Conservation (phyloP, 2,888 invertebrate species). For the Palloptera scutellata region DNA sequence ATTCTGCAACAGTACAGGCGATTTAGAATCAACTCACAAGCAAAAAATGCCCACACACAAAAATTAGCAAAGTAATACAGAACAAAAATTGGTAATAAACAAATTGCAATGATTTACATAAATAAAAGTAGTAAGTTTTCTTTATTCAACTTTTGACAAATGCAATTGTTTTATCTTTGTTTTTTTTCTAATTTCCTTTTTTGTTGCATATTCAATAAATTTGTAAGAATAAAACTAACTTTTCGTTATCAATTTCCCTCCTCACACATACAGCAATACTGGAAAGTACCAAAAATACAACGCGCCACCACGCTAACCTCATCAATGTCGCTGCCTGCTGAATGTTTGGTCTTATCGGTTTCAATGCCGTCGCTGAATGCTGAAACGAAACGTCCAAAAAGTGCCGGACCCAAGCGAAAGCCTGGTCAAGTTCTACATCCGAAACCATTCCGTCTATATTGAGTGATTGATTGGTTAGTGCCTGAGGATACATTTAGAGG, state of each 20-base stretch:
- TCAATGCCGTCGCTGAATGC: slow-evolving; percentile 64
- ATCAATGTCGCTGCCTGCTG: slow-evolving; percentile 64
- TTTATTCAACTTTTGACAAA: too few relatives aligned
- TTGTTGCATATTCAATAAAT: background rate
- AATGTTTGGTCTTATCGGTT: slow-evolving; percentile 64
- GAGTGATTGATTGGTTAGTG: slow-evolving; percentile 29
- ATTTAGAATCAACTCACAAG: too few relatives aligned
- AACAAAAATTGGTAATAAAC: too few relatives aligned
- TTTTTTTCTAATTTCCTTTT: too few relatives aligned
- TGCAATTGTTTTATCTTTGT: too few relatives aligned
- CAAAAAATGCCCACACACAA: too few relatives aligned
- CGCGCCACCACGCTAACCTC: slow-evolving; percentile 63
- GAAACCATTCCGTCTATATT: slow-evolving; percentile 63
- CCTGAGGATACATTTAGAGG: too few relatives aligned
- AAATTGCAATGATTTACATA: too few relatives aligned
- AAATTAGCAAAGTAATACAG: too few relatives aligned
- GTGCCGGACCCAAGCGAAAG: slow-evolving; percentile 60
- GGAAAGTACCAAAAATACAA: slow-evolving; percentile 62
- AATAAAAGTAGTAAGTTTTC: too few relatives aligned
- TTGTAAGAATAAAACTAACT: slow-evolving; percentile 5
- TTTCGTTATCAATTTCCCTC: too few relatives aligned
- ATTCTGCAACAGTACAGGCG: too few relatives aligned
- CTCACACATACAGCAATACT: slow-evolving; percentile 47
- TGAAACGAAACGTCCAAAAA: slow-evolving; percentile 59
- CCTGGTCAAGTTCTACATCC: slow-evolving; percentile 60